Evolutionary conservation across 2,888 invertebrate genomes (phyloP).

Genomic region (Lampropteryx suffumata): DNA sequence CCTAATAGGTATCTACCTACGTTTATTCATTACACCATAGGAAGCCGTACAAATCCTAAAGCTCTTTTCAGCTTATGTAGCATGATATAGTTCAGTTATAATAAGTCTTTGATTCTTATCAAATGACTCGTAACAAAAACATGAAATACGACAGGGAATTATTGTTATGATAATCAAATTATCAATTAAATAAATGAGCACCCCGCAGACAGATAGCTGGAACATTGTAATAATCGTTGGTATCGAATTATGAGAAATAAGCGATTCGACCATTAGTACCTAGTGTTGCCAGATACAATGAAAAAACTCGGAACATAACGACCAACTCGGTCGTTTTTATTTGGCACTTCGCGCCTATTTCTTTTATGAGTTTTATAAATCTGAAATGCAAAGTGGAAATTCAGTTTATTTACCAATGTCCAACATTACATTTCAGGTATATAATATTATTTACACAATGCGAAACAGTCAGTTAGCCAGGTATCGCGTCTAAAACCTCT

Average conservation of each 20-base stretch:
- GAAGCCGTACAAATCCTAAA: too few relatives aligned
- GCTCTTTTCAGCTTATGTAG: too few relatives aligned
- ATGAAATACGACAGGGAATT: conserved; percentile 15
- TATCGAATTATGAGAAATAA: conserved; percentile 61
- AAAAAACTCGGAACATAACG: neutral
- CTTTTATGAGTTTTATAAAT: neutral
- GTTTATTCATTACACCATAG: too few relatives aligned
- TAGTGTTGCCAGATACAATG: conserved; percentile 19
- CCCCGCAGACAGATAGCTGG: conserved; percentile 37
- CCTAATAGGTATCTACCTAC: too few relatives aligned
- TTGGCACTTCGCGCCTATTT: neutral
- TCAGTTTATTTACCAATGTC: too few relatives aligned
- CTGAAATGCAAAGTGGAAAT: too few relatives aligned
- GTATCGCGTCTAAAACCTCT: too few relatives aligned
- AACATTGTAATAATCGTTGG: conserved; percentile 46
- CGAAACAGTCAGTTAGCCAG: too few relatives aligned
- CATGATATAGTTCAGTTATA: too few relatives aligned
- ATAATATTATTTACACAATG: too few relatives aligned
- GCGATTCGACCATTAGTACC: conserved; percentile 55
- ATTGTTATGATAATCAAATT: conserved; percentile 17
- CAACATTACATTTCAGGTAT: too few relatives aligned
- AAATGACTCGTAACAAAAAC: conserved; percentile 2
- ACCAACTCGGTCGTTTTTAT: neutral
- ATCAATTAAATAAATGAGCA: conserved; percentile 21
- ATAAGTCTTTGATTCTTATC: too few relatives aligned